These are phyloP conservation scores for Hucho hucho DNA, from an alignment of 2,113 vertebrate genomes.

Conservation along the genomic window DNA sequence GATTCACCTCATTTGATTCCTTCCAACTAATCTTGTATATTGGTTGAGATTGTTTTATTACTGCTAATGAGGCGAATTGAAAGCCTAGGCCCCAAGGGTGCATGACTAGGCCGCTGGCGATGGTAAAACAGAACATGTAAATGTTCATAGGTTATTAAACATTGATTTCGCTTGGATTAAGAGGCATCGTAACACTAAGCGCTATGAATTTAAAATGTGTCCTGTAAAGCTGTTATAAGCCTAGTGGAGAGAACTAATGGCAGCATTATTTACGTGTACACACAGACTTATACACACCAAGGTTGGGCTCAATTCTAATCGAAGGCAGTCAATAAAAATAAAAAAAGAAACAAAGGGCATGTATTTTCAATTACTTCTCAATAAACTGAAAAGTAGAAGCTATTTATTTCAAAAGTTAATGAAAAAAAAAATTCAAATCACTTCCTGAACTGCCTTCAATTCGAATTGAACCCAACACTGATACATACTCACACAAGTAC, in stretches of 20 bases:
- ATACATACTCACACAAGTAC: neutral
- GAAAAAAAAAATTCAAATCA: no score
- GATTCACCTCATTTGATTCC: constrained; percentile 38
- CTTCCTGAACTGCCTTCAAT: no score
- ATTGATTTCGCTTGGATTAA: constrained; percentile 50
- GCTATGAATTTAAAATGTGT: constrained; percentile 56
- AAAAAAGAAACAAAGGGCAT: no score
- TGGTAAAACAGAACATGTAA: constrained; percentile 21
- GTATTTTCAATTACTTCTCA: no score
- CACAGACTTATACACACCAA: neutral
- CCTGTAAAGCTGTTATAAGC: constrained; percentile 38
- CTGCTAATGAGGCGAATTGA: constrained; percentile 33
- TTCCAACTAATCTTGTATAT: constrained; percentile 31
- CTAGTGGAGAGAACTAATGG: constrained; percentile 9
- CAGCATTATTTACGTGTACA: neutral
- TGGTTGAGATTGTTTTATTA: constrained; percentile 19
- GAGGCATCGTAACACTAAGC: constrained; percentile 45
- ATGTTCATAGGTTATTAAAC: constrained; percentile 39
- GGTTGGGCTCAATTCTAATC: neutral
- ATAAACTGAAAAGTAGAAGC: no score
- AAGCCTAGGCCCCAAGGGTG: neutral
- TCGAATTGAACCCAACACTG: no score
- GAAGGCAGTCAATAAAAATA: no score
- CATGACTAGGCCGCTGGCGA: constrained; percentile 18
- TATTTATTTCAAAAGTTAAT: no score